Evolutionary conservation across 2,888 invertebrate genomes (phyloP), one percentile per base, ranked within the genome.

Genomic region (Acleris laterana): DNA sequence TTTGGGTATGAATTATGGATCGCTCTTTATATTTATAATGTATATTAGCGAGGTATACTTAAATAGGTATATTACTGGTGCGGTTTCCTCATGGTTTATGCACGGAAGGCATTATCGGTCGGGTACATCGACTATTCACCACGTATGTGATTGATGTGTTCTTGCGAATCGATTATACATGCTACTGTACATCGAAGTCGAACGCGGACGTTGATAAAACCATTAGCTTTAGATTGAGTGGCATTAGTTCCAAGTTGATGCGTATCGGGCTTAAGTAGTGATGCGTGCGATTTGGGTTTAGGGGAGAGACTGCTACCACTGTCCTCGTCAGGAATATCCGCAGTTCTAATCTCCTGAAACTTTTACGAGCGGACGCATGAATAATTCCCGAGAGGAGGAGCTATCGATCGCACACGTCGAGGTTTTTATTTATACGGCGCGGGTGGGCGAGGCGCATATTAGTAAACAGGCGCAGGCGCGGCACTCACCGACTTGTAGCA

Each of bases 401-500:
- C 89, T 91, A 93, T 93, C 91, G 93, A 93, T 93, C 93, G 93
- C 92, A 92, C 89, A 92, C 93, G 89, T 91, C 88, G 88, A 88
- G 86, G 89, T 93, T 92, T 92, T 92, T 92, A 93, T 93, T 91
- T 90, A 91, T 92, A 90, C 91, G 90, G 87, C 90, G 90, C 90
- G 90, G 89, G 89, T 88, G 91, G 91, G 92, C 90, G 92, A 90
- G 92, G 91, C 90, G 90, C 89, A 89, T 93, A 92, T 92, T 92
- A 91, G 92, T 92, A 91, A 92, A 92, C 89, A 92, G 87, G 91
- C 92, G 92, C 92, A 88, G 86, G 92, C 92, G 92, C 92, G 89
- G 75, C 85, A 95, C 96, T 96, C 93, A 97, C 97, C 97, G 91
- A 97, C 97, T 96, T 97, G 97, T 81, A 97, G 94, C 80, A 97